Percentiles rank a stretch among this genome's conserved stretches.
phyloP scores from a whole-genome alignment of 2,113 vertebrate genomes.

The Numida meleagris region DNA sequence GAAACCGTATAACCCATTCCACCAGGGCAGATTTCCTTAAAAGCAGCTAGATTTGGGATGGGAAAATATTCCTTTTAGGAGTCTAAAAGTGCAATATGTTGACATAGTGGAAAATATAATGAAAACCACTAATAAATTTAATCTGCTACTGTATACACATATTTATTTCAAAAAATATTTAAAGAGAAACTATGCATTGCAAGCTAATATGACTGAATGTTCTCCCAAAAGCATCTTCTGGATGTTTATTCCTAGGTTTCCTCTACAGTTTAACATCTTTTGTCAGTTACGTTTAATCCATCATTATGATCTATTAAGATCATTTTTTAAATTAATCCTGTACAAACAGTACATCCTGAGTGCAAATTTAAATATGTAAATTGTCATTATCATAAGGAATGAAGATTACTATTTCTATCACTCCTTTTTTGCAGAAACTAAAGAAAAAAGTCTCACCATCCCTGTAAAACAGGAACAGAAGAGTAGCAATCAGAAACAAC shows the following conservation, averaged over 20 bases:
- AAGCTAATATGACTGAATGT: conserved; percentile 42
- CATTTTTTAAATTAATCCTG: background rate
- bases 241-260: background rate
- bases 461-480: background rate
- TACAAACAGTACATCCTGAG: background rate
- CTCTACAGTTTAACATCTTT: background rate
- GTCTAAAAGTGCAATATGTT: conserved; percentile 82
- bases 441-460: background rate
- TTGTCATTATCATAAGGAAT: background rate
- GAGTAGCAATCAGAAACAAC: background rate
- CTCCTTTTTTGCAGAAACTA: background rate
- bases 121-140: conserved; percentile 73
- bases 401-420: background rate
- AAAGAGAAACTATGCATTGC: conserved; percentile 42
- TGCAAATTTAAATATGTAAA: background rate
- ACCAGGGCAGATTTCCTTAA: conserved; percentile 99
- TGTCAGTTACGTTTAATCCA: conserved; percentile 1
- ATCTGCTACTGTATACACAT: conserved; percentile 52
- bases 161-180: background rate
- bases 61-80: conserved; percentile 86
- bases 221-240: conserved; percentile 18
- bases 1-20: conserved; percentile 99
- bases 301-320: background rate
- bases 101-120: conserved; percentile 83
- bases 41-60: conserved; percentile 89